Evolutionary conservation across 64 coral and sea anemone genomes (phyloP).

Genomic region (Stichodactyla mertensii): DNA sequence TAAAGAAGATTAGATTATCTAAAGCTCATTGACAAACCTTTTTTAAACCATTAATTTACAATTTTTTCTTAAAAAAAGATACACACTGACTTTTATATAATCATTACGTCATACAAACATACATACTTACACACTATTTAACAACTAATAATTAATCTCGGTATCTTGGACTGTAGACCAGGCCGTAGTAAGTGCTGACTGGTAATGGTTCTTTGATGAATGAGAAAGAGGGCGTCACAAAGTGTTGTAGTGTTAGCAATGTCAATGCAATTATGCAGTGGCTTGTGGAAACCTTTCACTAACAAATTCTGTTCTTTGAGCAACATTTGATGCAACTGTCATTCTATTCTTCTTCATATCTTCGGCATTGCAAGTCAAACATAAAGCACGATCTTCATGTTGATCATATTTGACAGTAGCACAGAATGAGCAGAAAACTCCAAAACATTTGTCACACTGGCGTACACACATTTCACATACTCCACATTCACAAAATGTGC

Average conservation of each 20-base stretch:
- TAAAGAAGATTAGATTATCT: too few species aligned
- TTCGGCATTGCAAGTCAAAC: conserved; percentile 75
- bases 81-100: too few species aligned
- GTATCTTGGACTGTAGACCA: too few species aligned
- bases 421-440: conserved; percentile 80
- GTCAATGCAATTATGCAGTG: neutral
- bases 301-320: neutral
- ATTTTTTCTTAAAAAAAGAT: too few species aligned
- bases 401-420: conserved; percentile 84
- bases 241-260: too few species aligned
- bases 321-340: conserved; percentile 10
- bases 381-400: conserved; percentile 69
- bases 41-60: too few species aligned
- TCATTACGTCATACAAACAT: too few species aligned
- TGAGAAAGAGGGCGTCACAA: neutral
- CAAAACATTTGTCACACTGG: conserved; percentile 74
- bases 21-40: too few species aligned
- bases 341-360: conserved; percentile 45
- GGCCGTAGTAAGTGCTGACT: too few species aligned
- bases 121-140: too few species aligned
- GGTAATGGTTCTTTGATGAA: too few species aligned
- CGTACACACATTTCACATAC: conserved; percentile 92
- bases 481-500: conserved; percentile 83
- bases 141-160: too few species aligned
- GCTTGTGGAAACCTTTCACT: conserved; percentile 15